Percentiles rank a stretch among this genome's conserved stretches.
These are phyloP conservation scores for Nasonia vitripennis DNA, from an alignment of 1,140 invertebrate species.

Conservation along the genomic window DNA sequence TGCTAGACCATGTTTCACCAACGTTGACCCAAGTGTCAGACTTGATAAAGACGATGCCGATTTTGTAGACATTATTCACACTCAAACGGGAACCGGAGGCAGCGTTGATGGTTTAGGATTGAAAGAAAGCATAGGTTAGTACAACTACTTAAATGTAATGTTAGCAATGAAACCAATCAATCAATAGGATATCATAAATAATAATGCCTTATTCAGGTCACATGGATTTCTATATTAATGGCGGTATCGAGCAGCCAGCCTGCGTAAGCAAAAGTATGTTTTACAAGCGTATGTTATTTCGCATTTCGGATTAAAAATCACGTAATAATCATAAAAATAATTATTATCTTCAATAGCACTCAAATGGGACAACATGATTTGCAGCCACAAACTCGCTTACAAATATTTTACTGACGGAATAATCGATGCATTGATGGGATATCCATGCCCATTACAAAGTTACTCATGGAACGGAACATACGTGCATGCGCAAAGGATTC, in stretches of 20 bases:
- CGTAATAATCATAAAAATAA: neutral
- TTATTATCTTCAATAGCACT: constrained; percentile 8
- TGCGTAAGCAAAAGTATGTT: constrained; percentile 31
- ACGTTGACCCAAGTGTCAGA: constrained; percentile 69
- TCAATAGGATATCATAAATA: neutral
- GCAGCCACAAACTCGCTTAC: constrained; percentile 43
- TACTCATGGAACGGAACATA: constrained; percentile 38
- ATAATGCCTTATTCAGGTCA: constrained; percentile 30
- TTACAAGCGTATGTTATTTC: neutral
- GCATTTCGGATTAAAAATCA: neutral
- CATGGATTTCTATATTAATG: constrained; percentile 47
- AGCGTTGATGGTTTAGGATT: constrained; percentile 30
- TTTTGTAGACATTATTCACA: constrained; percentile 84
- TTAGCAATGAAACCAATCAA: neutral
- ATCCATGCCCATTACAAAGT: neutral
- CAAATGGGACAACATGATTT: constrained; percentile 37
- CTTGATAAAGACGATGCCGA: constrained; percentile 78
- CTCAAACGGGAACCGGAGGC: constrained; percentile 56
- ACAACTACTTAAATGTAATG: neutral
- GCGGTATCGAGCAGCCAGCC: constrained; percentile 32
- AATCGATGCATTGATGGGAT: neutral
- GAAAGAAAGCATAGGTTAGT: constrained; percentile 32
- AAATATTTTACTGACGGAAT: constrained; percentile 32
- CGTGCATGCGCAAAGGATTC: neutral
- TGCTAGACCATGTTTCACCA: constrained; percentile 80